These are phyloP conservation scores for Megalurothrips usitatus DNA, from an alignment of 2,888 invertebrate genomes.

Conservation along the genomic window DNA sequence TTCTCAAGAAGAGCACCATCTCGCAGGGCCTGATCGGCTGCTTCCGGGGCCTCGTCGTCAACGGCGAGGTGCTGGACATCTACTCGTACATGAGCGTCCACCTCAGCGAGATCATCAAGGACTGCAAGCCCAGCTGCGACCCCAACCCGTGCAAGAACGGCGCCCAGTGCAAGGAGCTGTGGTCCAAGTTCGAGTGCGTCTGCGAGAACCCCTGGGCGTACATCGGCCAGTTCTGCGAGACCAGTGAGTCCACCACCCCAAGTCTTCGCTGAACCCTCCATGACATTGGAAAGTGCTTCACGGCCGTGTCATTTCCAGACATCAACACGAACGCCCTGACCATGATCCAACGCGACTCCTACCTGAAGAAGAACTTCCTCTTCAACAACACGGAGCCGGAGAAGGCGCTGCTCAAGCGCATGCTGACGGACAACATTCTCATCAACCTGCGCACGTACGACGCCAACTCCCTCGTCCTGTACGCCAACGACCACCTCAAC, in stretches of 20 bases:
- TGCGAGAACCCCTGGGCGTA: conserved; percentile 93
- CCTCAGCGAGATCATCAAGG: conserved; percentile 84
- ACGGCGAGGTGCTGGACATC: conserved; percentile 84
- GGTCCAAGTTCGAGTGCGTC: conserved; percentile 89
- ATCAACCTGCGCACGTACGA: conserved; percentile 87
- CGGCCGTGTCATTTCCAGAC: conserved; percentile 55
- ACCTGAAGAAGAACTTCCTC: conserved; percentile 74
- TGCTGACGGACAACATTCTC: conserved; percentile 75
- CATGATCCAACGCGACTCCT: conserved; percentile 75
- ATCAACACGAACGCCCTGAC: conserved; percentile 86
- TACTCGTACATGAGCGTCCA: conserved; percentile 91
- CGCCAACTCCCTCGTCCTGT: conserved; percentile 72
- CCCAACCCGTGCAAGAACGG: conserved; percentile 91
- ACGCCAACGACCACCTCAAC: conserved; percentile 88
- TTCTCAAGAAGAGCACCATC: conserved; percentile 74
- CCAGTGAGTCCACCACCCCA: conserved; percentile 59
- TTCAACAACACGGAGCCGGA: conserved; percentile 57
- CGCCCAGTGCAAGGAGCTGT: conserved; percentile 82
- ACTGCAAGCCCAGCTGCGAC: conserved; percentile 90
- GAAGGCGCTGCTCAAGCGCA: conserved; percentile 60
- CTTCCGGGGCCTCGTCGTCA: conserved; percentile 86
- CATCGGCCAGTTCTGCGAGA: conserved; percentile 83
- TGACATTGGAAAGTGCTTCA: no score
- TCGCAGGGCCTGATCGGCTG: conserved; percentile 90
- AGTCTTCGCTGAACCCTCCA: no score